Conservation (phyloP, 2,888 invertebrate genomes). For the Panzeria rudis region DNA sequence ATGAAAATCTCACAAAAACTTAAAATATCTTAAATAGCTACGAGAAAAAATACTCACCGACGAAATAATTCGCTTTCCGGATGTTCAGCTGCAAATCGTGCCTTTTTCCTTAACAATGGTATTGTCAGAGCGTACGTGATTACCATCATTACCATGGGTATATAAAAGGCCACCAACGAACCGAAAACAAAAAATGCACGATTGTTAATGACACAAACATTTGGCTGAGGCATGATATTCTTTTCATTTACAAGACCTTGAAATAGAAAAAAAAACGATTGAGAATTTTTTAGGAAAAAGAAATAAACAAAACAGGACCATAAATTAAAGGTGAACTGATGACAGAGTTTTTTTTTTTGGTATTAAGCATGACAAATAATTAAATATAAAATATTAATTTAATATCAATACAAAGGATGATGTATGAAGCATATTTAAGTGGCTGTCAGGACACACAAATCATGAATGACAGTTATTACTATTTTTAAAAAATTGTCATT, state of each 20-base stretch:
- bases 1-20: neutral
- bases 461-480: constrained; percentile 16
- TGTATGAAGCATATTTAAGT: neutral
- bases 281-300: constrained; percentile 7
- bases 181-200: constrained; percentile 95
- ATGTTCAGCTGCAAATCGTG: constrained; percentile 88
- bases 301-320: neutral
- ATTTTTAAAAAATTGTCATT: constrained; percentile 34
- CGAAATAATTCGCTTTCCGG: constrained; percentile 86
- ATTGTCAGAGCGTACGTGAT: constrained; percentile 95
- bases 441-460: neutral
- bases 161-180: constrained; percentile 96
- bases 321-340: constrained; percentile 33
- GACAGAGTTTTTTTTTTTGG: neutral
- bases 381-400: constrained; percentile 3
- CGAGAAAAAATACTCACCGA: constrained; percentile 77
- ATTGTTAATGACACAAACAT: constrained; percentile 92
- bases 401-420: neutral
- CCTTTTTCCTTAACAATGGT: constrained; percentile 91
- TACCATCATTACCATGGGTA: constrained; percentile 97
- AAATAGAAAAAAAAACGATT: constrained; percentile 46
- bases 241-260: constrained; percentile 89
- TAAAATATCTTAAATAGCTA: neutral
- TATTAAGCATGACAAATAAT: neutral
- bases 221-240: constrained; percentile 92